Base-by-base conservation (phyloP, 2,888 invertebrate species). In the Luperina nickerlii region DNA sequence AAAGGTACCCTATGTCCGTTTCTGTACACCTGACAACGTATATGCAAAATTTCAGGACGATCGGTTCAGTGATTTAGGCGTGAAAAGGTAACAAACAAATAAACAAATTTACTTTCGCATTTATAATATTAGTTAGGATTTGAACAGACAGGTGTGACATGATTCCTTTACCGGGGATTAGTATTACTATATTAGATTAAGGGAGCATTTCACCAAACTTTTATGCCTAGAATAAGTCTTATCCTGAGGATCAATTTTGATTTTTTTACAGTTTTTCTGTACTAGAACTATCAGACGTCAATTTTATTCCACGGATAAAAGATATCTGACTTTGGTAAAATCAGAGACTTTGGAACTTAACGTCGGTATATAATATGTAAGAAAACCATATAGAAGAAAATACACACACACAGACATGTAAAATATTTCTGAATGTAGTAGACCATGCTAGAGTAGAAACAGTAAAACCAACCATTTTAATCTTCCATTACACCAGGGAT, bases 401-500 rank as follows among this genome's bases (percentile, higher is more conserved):
- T 8, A 5, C 20, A 45, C 18, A 74, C 38, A 71, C 27, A 20
- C 20, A n/a, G 2, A 24, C 6, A 45, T n/a, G 18, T 32, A 73
- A 38, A 74, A 20, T 1, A 2, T 48, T 6, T 48, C 13, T 38
- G n/a, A n/a, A 51, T 74, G 0, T 15, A 42, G 11, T 15, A 42
- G 7, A 54, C 24, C 18, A 24, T 18, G 20, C 20, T 38, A n/a
- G 13, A 60, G 15, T 48, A 15, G 45, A 32, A 48, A 67, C 66
- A 18, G 45, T 38, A 18, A 62, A 66, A 65, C 38, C 24, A 57
- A 66, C 38, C 54, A 48, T 57, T 81, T 48, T 27, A 73, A 65
- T 65, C 18, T 65, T 32, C 51, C 54, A 57, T 69, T 70, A 80
- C 60, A 69, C 32, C 20, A n/a, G 48, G 38, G 74, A 73, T 66